phyloP scores from a whole-genome alignment of 2,113 vertebrate species.

The Lepus europaeus region DNA sequence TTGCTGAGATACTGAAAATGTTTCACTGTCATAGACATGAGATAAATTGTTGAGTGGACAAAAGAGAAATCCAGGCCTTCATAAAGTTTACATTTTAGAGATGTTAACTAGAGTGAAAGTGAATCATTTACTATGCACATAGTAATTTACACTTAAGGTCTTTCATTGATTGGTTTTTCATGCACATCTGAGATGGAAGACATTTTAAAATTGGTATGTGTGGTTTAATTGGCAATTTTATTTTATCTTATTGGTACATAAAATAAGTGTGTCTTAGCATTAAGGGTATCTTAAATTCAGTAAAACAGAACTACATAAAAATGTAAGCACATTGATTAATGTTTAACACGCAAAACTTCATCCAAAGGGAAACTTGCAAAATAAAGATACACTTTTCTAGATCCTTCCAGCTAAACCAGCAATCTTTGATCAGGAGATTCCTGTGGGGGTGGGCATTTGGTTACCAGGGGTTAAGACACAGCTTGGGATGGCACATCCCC shows the following conservation, averaged over 20 bases:
- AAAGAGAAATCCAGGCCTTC: neutral
- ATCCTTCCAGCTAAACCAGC: conserved; percentile 38
- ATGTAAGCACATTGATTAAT: conserved; percentile 35
- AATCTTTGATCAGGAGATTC: conserved; percentile 19
- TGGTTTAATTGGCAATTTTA: conserved; percentile 42
- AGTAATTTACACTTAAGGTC: neutral
- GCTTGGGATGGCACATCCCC: no score
- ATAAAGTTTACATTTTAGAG: neutral
- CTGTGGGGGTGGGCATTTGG: neutral
- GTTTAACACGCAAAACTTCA: conserved; percentile 20
- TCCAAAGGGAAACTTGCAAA: neutral
- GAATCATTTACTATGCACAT: neutral
- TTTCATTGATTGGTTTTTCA: conserved; percentile 44
- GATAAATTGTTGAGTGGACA: neutral
- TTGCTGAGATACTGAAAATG: neutral
- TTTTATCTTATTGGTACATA: neutral
- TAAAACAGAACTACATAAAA: conserved; percentile 22
- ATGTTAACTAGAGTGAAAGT: conserved; percentile 45
- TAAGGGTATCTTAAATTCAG: neutral
- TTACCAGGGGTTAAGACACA: no score
- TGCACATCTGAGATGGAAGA: neutral
- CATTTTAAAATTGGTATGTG: conserved; percentile 45
- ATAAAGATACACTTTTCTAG: conserved; percentile 14
- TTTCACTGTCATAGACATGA: neutral
- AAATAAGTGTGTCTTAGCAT: conserved; percentile 34